phyloP scores from a whole-genome alignment of 2,113 vertebrate genomes.

The Nesogale talazaci region DNA sequence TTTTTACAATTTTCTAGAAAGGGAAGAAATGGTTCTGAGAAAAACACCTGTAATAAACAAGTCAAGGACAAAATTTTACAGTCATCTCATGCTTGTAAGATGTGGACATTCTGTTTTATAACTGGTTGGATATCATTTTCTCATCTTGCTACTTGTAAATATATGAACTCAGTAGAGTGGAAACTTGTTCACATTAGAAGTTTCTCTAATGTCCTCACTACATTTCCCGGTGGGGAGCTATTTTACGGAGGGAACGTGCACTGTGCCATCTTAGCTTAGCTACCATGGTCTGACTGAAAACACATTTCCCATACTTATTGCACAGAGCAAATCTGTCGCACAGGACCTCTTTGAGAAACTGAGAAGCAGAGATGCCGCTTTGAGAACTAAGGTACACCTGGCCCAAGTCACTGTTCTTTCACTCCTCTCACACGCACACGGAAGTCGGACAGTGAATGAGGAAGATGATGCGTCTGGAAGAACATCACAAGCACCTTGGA shows the following conservation, averaged over 20 bases:
- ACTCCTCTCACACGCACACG: too few relatives aligned
- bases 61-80: constrained; percentile 11
- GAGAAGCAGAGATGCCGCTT: too few relatives aligned
- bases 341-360: too few relatives aligned
- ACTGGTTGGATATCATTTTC: constrained; percentile 18
- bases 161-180: background rate
- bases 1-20: background rate
- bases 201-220: background rate
- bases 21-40: background rate
- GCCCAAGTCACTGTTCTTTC: too few relatives aligned
- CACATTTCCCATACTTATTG: background rate
- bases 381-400: too few relatives aligned
- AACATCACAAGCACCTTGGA: too few relatives aligned
- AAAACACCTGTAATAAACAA: background rate
- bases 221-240: background rate
- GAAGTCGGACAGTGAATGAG: too few relatives aligned
- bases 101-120: background rate
- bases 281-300: background rate
- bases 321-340: too few relatives aligned
- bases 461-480: too few relatives aligned
- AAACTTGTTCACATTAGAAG: background rate
- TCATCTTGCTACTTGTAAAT: constrained; percentile 28
- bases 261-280: background rate
- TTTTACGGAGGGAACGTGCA: background rate
- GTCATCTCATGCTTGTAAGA: background rate